phyloP scores from a whole-genome alignment of 1,140 invertebrate species.

The Apis laboriosa region DNA sequence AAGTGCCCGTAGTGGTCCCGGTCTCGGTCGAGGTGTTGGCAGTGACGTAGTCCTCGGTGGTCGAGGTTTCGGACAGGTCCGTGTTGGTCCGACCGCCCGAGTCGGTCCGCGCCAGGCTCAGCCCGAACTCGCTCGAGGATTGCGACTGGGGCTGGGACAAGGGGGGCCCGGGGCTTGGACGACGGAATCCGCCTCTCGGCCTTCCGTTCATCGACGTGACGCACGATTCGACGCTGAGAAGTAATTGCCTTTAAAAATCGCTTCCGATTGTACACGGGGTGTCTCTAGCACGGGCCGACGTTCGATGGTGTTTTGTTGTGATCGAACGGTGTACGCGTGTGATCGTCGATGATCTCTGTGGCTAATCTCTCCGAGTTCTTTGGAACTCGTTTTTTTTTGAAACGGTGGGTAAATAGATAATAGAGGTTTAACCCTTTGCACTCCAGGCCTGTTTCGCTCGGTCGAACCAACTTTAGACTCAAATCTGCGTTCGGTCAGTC shows the following conservation, averaged over 20 bases:
- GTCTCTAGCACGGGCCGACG: not conserved
- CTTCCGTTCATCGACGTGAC: conserved; percentile 68
- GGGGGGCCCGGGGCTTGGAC: conserved; percentile 72
- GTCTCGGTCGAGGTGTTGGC: conserved; percentile 90
- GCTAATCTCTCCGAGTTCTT: not conserved
- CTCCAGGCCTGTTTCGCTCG: too few relatives aligned
- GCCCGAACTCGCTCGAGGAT: conserved; percentile 78
- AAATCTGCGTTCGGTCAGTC: too few relatives aligned
- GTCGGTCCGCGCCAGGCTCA: conserved; percentile 84
- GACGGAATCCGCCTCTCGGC: conserved; percentile 72
- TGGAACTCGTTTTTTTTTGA: too few relatives aligned
- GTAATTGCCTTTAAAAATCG: conserved; percentile 41
- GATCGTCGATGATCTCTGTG: not conserved
- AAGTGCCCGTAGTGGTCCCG: conserved; percentile 81
- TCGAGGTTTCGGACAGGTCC: conserved; percentile 91
- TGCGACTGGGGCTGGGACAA: conserved; percentile 77
- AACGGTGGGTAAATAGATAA: too few relatives aligned
- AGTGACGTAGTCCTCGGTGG: conserved; percentile 93
- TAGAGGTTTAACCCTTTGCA: too few relatives aligned
- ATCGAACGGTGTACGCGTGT: conserved; percentile 5
- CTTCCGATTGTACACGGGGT: not conserved
- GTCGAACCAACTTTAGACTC: too few relatives aligned
- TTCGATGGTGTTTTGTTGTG: not conserved
- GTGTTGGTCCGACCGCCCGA: conserved; percentile 88
- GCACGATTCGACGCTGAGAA: conserved; percentile 56